Evolutionary conservation across 2,888 invertebrate genomes (phyloP), one percentile per base, ranked within the genome.

Genomic region (Tethea ocularis): DNA sequence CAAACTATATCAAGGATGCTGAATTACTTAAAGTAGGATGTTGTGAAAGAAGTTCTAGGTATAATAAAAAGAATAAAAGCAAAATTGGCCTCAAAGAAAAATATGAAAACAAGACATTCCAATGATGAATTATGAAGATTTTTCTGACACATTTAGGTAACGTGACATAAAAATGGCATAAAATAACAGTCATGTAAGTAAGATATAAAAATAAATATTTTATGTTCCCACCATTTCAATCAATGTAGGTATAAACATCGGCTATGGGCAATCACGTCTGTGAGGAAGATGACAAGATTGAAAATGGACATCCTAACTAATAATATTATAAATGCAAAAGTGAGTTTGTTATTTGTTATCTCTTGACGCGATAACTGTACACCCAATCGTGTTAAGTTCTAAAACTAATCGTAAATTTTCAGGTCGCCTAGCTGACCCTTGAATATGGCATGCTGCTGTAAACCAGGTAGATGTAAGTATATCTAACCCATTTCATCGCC

Each of bases 371-470:
- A n/a, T n/a, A 26, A 26, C 26, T 5, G 26, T 0, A 26, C 1
- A 26, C 5, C 7, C 26, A 26, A 26, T 1, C 26, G 0, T 26
- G 26, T 24, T 24, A 24, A 5, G 5, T 24, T 36, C 6, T 41
- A 41, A 41, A 41, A 17, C 17, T 33, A 8, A 41, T 46, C 20
- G 53, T 36, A 38, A 51, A 20, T 17, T 74, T 77, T 54, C 67
- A 80, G 79, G 61, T 67, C 62, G 64, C 60, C 62, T 33, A 33
- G 33, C 33, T 56, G 56, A 66, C 52, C 59, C 57, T 60, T 55
- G 65, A 77, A 70, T 68, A 88, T 88, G 88, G 84, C 87, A 62
- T 88, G 88, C 70, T 87, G 87, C 74, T 85, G 88, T 73, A 84
- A 82, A 64, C 64, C 75, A 56, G 77, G 81, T 52, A 78, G 72